These are phyloP conservation scores for Lamprologus tigripictilis DNA, from an alignment of 2,113 vertebrate genomes.

Conservation along the genomic window DNA sequence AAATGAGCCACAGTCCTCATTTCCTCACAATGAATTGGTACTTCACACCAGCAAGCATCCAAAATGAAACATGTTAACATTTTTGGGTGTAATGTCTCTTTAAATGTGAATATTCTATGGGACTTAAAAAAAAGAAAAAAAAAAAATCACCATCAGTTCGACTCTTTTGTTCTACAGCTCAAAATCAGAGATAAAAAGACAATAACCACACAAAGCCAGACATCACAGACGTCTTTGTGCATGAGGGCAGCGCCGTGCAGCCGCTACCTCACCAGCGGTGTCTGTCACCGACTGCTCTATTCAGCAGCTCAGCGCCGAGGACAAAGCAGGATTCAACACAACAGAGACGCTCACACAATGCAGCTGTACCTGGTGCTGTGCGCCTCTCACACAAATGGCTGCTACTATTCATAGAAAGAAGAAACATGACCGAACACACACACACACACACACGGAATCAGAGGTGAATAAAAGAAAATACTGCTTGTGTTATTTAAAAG, in stretches of 20 bases:
- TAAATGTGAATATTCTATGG: neutral
- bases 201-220: neutral
- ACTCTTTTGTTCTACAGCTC: neutral
- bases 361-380: slow-evolving; percentile 2
- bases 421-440: neutral
- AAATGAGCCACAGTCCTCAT: neutral
- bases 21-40: neutral
- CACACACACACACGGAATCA: neutral
- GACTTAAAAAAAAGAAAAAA: neutral
- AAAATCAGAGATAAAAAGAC: neutral
- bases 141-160: neutral
- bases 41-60: neutral
- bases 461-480: neutral
- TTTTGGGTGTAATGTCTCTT: neutral
- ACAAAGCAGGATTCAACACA: slow-evolving; percentile 55
- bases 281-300: slow-evolving; percentile 25
- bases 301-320: slow-evolving; percentile 10
- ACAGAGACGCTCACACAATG: neutral
- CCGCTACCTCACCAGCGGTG: slow-evolving; percentile 15
- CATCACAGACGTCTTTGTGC: neutral
- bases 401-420: slow-evolving; percentile 15
- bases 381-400: neutral
- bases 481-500: neutral
- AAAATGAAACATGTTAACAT: neutral
- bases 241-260: neutral